Evolutionary conservation across 2,113 vertebrate genomes (phyloP).

Genomic region (Zosterops hypoxanthus): DNA sequence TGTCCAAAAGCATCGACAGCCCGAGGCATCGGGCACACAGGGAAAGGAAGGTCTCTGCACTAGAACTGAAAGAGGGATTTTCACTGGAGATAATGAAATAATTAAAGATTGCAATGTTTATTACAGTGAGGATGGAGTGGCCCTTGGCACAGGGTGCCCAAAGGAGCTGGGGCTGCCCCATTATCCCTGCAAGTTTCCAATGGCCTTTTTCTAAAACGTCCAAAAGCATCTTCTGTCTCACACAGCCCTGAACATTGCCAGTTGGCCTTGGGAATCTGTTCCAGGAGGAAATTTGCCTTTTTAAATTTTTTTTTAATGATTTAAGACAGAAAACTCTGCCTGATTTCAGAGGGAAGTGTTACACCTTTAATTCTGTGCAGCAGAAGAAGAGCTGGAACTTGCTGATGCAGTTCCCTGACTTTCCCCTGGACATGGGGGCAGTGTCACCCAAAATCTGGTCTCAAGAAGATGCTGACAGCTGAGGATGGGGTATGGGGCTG

Average conservation of each 20-base stretch:
- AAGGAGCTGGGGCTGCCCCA: background rate
- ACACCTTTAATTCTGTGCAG: background rate
- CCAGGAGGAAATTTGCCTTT: background rate
- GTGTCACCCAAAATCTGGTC: background rate
- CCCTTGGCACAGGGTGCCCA: background rate
- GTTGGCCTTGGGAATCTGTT: background rate
- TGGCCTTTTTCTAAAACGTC: background rate
- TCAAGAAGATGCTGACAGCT: background rate
- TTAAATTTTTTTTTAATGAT: fast-evolving
- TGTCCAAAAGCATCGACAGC: background rate
- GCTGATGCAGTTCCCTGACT: background rate
- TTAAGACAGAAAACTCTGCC: background rate
- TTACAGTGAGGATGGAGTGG: fast-evolving
- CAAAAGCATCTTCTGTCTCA: background rate
- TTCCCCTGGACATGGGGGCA: background rate
- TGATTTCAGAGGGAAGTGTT: background rate
- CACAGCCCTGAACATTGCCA: background rate
- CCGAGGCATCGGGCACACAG: fast-evolving
- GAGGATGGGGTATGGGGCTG: background rate
- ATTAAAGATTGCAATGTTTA: background rate
- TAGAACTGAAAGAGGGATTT: background rate
- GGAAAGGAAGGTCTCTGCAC: background rate
- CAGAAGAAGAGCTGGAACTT: background rate
- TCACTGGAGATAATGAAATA: background rate
- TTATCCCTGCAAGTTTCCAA: background rate